phyloP scores from a whole-genome alignment of 2,888 invertebrate genomes.

The Troides oblongomaculatus region DNA sequence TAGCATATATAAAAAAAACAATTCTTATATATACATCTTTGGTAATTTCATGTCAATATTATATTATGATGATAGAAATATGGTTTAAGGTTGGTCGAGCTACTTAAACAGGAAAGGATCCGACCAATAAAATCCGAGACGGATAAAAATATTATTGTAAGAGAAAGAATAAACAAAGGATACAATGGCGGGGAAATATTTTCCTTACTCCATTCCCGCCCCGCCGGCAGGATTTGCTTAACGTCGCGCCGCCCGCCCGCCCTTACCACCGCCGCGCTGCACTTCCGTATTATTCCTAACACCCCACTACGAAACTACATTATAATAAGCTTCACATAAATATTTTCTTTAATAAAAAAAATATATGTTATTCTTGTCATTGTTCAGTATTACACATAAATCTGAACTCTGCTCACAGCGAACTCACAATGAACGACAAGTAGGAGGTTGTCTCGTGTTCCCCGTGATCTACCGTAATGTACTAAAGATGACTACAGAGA shows the following conservation, averaged over 20 bases:
- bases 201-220: constrained; percentile 32
- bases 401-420: too few species aligned
- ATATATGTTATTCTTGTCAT: too few species aligned
- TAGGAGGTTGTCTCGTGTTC: too few species aligned
- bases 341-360: too few species aligned
- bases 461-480: too few species aligned
- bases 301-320: neutral
- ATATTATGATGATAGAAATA: neutral
- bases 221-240: constrained; percentile 52
- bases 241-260: constrained; percentile 52
- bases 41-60: too few species aligned
- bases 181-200: constrained; percentile 27
- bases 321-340: too few species aligned
- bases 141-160: constrained; percentile 20
- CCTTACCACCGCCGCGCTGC: constrained; percentile 71
- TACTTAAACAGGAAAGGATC: constrained; percentile 1
- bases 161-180: constrained; percentile 17
- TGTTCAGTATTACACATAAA: too few species aligned
- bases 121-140: constrained; percentile 11
- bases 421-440: too few species aligned
- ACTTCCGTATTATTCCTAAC: constrained; percentile 11
- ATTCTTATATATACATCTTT: too few species aligned
- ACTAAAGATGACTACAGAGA: too few species aligned
- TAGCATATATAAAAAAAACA: too few species aligned
- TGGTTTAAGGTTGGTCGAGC: neutral